Evolutionary conservation across 2,888 invertebrate genomes (phyloP), one percentile per base, ranked within the genome.

Genomic region (Lasioglossum oenotherae): DNA sequence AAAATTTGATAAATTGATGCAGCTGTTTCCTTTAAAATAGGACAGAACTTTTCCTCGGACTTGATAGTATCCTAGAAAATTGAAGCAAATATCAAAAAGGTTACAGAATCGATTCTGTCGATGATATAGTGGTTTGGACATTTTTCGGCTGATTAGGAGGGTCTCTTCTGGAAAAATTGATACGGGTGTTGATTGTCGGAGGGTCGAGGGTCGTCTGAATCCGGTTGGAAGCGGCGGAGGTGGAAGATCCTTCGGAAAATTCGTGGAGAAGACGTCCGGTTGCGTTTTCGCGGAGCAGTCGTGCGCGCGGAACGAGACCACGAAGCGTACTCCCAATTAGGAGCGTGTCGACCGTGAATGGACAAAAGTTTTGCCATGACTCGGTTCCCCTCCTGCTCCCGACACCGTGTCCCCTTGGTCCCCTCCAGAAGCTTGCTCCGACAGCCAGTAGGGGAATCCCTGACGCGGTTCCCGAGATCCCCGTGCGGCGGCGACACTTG

Each of bases 321-420:
- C 91, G 91, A 84, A 91, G 91, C 91, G 89, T 91, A 92, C 93
- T 93, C 92, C 92, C 92, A 91, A 93, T 93, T 93, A 93, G 93
- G 90, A 91, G 87, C 89, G 88, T 90, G 93, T 87, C 90, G 90
- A 90, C 89, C 88, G 90, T 91, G 90, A 92, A 93, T 92, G 93
- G 94, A 94, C 95, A 95, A 94, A 93, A 94, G 93, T 94, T 95
- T 94, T 92, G 91, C 95, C 90, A 93, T 90, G 85, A 82, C 87
- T 87, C 85, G 44, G 38, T 85, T 76, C 81, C 85, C 86, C 81
- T 81, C 57, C 38, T 67, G 64, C 41, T 74, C 71, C 78, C 90
- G 87, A 86, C 92, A 69, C 89, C 73, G 44, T 49, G 57, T 44
- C 57, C 41, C 49, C 41, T 69, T 53, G 57, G 41, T 46, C 57